These are phyloP conservation scores for Melierax canorus DNA, from an alignment of 2,113 vertebrate species.

Conservation along the genomic window DNA sequence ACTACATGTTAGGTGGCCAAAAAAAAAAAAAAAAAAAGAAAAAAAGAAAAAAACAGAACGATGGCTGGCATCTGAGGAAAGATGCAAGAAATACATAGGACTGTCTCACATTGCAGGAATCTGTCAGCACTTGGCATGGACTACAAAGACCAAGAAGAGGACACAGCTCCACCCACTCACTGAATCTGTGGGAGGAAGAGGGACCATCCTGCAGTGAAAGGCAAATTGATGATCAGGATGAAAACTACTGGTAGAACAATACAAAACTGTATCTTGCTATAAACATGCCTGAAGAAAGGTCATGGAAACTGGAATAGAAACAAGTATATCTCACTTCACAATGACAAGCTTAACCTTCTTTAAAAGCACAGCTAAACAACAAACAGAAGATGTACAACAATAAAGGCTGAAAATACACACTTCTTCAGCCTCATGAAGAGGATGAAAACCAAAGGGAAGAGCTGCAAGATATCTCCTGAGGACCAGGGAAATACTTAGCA, in stretches of 20 bases:
- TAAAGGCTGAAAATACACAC: not conserved
- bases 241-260: not conserved
- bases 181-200: not conserved
- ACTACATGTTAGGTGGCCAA: too few relatives aligned
- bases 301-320: not conserved
- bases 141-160: not conserved
- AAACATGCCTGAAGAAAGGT: not conserved
- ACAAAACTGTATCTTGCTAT: not conserved
- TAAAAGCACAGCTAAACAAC: not conserved
- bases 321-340: not conserved
- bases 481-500: not conserved
- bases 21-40: too few relatives aligned
- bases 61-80: not conserved
- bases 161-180: too few relatives aligned
- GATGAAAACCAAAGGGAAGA: not conserved
- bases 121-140: not conserved
- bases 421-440: not conserved
- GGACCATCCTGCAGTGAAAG: not conserved
- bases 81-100: not conserved
- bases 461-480: not conserved
- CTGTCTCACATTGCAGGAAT: not conserved
- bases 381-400: not conserved
- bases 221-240: not conserved
- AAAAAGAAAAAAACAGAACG: too few relatives aligned
- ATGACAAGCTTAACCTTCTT: not conserved